These are phyloP conservation scores for Harlomillsia oculata DNA, from an alignment of 1,140 invertebrate species.

Conservation along the genomic window DNA sequence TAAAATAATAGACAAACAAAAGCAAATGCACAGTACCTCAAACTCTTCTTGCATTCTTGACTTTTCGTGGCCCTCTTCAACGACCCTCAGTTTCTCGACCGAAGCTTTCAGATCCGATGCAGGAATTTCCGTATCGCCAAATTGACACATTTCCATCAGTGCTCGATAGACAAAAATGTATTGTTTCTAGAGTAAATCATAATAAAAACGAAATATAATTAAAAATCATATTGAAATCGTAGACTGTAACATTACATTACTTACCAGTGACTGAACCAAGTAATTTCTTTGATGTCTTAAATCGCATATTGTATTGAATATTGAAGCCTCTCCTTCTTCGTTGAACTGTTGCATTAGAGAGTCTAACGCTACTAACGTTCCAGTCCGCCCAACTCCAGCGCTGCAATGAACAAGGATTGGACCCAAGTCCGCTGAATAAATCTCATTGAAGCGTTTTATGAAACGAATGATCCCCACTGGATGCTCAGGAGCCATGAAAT, in stretches of 20 bases:
- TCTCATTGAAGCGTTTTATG: slow-evolving; percentile 78
- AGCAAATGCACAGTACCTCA: slow-evolving; percentile 52
- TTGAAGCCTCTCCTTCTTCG: slow-evolving; percentile 69
- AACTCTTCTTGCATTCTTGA: slow-evolving; percentile 71
- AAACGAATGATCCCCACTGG: slow-evolving; percentile 81
- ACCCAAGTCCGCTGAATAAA: slow-evolving; percentile 61
- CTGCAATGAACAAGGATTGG: slow-evolving; percentile 85
- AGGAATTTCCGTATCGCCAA: slow-evolving; percentile 82
- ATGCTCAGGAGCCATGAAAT: slow-evolving; percentile 86
- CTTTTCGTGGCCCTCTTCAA: slow-evolving; percentile 53
- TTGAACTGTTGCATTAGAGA: slow-evolving; percentile 72
- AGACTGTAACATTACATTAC: slow-evolving; percentile 33
- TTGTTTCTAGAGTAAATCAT: slow-evolving; percentile 64
- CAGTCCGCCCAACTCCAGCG: slow-evolving; percentile 83
- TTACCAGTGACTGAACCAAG: slow-evolving; percentile 78
- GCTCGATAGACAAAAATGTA: slow-evolving; percentile 96
- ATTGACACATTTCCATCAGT: slow-evolving; percentile 82
- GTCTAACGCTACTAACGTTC: slow-evolving; percentile 81
- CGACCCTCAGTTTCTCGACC: slow-evolving; percentile 60
- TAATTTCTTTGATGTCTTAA: slow-evolving; percentile 82
- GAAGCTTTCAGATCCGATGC: slow-evolving; percentile 57
- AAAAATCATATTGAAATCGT: neutral
- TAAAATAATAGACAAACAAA: neutral
- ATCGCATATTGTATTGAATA: slow-evolving; percentile 83
- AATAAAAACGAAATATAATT: neutral